Evolutionary conservation across 1,140 invertebrate genomes (phyloP), one percentile per base, ranked within the genome.

Genomic region (Drosophila kepulauana): DNA sequence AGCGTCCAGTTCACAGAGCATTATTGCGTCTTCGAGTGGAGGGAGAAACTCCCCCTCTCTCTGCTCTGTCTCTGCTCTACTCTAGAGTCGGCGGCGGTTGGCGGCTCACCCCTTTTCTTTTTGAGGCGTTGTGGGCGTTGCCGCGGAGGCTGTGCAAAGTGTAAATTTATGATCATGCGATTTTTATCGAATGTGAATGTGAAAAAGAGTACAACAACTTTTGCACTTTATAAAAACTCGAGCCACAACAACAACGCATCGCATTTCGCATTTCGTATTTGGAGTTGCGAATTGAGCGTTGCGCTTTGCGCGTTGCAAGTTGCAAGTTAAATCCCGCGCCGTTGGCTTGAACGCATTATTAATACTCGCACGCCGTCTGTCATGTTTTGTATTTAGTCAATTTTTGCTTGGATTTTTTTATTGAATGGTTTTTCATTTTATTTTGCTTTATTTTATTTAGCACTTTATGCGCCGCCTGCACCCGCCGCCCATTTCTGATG

Each of bases 121-220:
- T 51, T 54, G 15, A 63, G 74, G 79, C 15, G 69, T 71, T 67
- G 82, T 88, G 91, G 91, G 91, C 81, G 91, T 81, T 81, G 59
- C 91, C 87, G 75, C 79, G 82, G 87, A 92, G 91, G 91, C 91
- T 89, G 91, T 86, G 91, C 91, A 91, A 91, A 92, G 91, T 92
- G 91, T 91, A 92, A 92, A 92, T 92, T 92, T 92, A 92, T 92
- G 91, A 91, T 91, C 82, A 87, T 91, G 90, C 81, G 91, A 92
- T 92, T 91, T 91, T 91, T 91, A 92, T 92, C 91, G 81, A 88
- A 88, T 86, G 79, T 79, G 82, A 87, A 88, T 80, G 82, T 80
- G 81, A 78, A 91, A 91, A 90, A 82, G 65, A 87, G 81, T 91
- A 78, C 87, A 90, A 84, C 73, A 76, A 82, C 84, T 88, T 91